Conservation (phyloP, 92 coral and sea anemone genomes). For the Epizoanthus scotinus region DNA sequence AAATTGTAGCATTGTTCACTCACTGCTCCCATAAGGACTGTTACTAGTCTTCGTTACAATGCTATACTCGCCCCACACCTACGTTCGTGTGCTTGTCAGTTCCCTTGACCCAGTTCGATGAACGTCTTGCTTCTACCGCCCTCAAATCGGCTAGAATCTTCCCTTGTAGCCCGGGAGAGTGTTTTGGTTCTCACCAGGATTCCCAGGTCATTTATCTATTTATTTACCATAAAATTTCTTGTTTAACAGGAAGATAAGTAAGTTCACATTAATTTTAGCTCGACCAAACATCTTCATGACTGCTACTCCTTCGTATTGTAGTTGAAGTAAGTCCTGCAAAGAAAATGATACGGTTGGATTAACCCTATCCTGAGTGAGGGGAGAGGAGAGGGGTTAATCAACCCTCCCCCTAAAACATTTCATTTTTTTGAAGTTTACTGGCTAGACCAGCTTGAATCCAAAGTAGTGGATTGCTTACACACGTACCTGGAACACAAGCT, state of each 20-base stretch:
- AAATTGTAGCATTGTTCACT: too few species aligned
- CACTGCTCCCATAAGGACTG: background rate
- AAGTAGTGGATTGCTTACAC: too few species aligned
- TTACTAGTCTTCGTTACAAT: background rate
- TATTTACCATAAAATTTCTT: conserved; percentile 99
- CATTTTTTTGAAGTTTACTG: background rate
- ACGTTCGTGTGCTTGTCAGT: background rate
- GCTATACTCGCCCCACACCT: background rate
- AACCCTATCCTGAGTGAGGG: too few species aligned
- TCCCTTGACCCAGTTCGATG: background rate
- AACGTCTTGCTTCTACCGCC: background rate
- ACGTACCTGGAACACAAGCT: conserved; percentile 94
- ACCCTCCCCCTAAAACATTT: background rate
- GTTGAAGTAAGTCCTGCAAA: conserved; percentile 91
- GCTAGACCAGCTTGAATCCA: too few species aligned
- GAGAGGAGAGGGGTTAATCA: too few species aligned
- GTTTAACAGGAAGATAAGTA: conserved; percentile 90
- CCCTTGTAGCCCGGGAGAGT: background rate
- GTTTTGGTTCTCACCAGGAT: background rate
- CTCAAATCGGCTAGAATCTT: background rate
- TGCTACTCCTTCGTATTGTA: conserved; percentile 99
- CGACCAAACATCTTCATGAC: conserved; percentile 99
- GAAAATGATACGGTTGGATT: background rate
- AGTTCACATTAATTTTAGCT: conserved; percentile 95
- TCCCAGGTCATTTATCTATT: background rate